Conservation (phyloP, 35 echinoderm and acorn worm species). For the Ptychodera flava region DNA sequence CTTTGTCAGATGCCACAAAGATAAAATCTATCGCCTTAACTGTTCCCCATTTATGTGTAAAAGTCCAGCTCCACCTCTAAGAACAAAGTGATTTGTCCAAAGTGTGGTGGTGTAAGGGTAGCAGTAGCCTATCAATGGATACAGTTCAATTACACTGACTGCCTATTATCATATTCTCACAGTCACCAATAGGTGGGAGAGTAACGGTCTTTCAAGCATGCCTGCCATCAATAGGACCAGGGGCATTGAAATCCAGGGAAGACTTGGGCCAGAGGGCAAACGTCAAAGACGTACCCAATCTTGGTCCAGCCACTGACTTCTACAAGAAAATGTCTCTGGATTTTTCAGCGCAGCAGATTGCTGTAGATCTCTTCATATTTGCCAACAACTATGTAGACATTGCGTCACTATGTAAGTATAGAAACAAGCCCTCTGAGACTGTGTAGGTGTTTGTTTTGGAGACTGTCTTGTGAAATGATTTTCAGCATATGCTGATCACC, state of each 20-base stretch:
- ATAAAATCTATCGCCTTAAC: no score
- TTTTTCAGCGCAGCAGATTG: constrained; percentile 89
- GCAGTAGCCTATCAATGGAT: no score
- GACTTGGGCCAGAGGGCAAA: constrained; percentile 75
- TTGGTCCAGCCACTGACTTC: constrained; percentile 95
- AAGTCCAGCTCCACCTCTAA: no score
- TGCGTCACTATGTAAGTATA: constrained; percentile 81
- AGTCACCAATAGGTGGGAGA: constrained; percentile 88
- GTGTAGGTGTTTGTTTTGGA: neutral
- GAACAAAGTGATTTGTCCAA: no score
- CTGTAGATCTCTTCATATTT: constrained; percentile 67
- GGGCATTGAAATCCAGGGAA: constrained; percentile 82
- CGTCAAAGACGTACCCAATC: constrained; percentile 74
- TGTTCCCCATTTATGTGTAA: no score
- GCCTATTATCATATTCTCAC: neutral
- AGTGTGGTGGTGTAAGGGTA: no score
- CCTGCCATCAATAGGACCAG: constrained; percentile 64
- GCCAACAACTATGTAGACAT: constrained; percentile 84
- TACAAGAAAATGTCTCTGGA: constrained; percentile 96
- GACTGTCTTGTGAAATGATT: neutral
- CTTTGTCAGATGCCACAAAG: no score
- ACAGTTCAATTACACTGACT: no score
- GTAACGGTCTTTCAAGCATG: constrained; percentile 91
- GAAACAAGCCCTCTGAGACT: neutral
- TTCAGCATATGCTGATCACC: no score